Evolutionary conservation across 2,888 invertebrate species (phyloP).

Genomic region (Dascillus cervinus): DNA sequence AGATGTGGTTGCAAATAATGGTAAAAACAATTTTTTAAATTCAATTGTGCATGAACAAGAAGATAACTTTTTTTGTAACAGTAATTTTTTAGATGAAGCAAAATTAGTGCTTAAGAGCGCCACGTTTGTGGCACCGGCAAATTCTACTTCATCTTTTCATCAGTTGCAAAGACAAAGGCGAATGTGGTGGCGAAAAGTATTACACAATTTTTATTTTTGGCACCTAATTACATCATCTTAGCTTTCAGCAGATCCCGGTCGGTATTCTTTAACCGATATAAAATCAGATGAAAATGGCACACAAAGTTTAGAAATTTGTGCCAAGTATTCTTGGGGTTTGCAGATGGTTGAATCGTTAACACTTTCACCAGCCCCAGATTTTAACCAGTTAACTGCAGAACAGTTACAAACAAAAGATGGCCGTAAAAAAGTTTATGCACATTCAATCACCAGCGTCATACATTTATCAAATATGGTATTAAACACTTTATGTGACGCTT

Average conservation of each 20-base stretch:
- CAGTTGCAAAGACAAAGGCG: constrained; percentile 70
- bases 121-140: constrained; percentile 43
- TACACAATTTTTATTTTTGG: no score
- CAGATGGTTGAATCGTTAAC: constrained; percentile 57
- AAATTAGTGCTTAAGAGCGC: constrained; percentile 36
- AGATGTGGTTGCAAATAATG: background rate
- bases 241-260: constrained; percentile 64
- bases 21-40: background rate
- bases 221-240: no score
- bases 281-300: constrained; percentile 40
- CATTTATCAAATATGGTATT: constrained; percentile 47
- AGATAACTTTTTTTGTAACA: background rate
- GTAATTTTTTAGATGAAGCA: constrained; percentile 14
- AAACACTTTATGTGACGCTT: constrained; percentile 52
- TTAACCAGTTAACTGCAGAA: constrained; percentile 17
- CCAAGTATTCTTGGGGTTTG: constrained; percentile 55
- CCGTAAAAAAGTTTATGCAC: constrained; percentile 34
- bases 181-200: constrained; percentile 78
- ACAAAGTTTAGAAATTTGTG: constrained; percentile 54
- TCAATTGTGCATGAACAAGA: background rate
- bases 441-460: constrained; percentile 44
- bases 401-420: constrained; percentile 32
- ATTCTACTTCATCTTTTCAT: constrained; percentile 58
- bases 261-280: constrained; percentile 57
- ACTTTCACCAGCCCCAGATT: constrained; percentile 29